phyloP scores from a whole-genome alignment of 2,888 invertebrate species.

The Eupsilia transversa region DNA sequence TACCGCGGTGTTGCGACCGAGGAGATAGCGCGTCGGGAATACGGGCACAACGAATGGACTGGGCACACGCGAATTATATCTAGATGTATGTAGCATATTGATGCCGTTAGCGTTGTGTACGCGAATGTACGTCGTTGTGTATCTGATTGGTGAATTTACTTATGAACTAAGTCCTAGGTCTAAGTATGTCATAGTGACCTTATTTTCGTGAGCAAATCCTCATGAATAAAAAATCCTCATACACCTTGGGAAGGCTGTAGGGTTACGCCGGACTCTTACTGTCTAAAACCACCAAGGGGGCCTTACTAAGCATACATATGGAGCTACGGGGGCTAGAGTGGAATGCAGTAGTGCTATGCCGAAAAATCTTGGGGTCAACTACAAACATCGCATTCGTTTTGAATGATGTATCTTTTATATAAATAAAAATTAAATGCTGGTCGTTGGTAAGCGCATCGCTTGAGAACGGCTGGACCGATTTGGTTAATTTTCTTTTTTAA shows the following conservation, averaged over 20 bases:
- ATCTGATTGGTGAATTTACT: conserved; percentile 42
- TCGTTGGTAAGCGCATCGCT: no score
- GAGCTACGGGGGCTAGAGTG: not conserved
- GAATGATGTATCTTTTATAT: not conserved
- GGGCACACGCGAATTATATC: conserved; percentile 77
- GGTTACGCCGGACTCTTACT: not conserved
- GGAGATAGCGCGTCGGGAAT: conserved; percentile 68
- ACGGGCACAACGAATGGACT: conserved; percentile 77
- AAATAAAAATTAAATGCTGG: no score
- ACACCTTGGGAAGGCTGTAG: not conserved
- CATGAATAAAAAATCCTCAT: not conserved
- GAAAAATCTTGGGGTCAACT: not conserved
- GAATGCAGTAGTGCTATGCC: not conserved
- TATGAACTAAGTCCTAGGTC: conserved; percentile 3
- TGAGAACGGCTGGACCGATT: no score
- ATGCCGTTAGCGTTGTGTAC: conserved; percentile 65
- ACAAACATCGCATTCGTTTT: not conserved
- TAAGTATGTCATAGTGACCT: no score
- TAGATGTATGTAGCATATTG: conserved; percentile 69
- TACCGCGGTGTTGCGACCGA: conserved; percentile 55
- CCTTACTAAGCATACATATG: not conserved
- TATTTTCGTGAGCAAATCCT: not conserved
- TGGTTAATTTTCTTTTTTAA: no score
- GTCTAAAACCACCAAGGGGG: not conserved
- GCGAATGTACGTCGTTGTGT: conserved; percentile 63